These are phyloP conservation scores for Malacoraja senta DNA, from an alignment of 2,797 vertebrate species.

Conservation along the genomic window DNA sequence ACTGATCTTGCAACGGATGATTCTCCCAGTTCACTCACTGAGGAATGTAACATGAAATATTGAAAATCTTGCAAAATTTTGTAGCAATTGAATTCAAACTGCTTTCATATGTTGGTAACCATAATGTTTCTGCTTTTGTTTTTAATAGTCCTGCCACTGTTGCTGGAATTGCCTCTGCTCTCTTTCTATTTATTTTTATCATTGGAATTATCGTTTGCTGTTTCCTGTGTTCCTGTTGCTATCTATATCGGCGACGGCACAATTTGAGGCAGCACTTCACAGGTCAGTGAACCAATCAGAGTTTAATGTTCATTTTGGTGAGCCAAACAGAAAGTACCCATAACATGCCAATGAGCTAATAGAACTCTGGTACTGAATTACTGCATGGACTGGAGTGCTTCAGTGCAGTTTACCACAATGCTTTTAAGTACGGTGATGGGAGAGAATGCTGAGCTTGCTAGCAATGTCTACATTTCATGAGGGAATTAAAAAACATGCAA, in stretches of 20 bases:
- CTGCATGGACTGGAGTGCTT: too few relatives aligned
- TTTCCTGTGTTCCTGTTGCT: constrained; percentile 23
- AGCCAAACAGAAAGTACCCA: neutral
- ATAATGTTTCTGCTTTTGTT: neutral
- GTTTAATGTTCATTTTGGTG: neutral
- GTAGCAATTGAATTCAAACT: neutral
- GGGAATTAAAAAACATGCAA: too few relatives aligned
- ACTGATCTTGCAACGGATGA: neutral
- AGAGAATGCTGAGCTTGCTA: too few relatives aligned
- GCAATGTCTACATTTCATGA: too few relatives aligned
- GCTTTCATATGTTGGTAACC: neutral
- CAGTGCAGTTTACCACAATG: too few relatives aligned
- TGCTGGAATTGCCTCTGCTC: constrained; percentile 14
- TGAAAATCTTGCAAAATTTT: neutral
- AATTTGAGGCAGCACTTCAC: neutral
- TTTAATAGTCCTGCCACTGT: neutral
- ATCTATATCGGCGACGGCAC: neutral
- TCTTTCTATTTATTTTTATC: constrained; percentile 21
- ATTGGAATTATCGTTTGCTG: constrained; percentile 24
- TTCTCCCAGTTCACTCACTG: neutral
- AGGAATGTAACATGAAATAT: neutral
- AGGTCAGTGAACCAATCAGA: neutral
- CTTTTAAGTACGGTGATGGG: too few relatives aligned
- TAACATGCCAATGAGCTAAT: neutral
- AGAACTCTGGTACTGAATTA: neutral